phyloP scores from a whole-genome alignment of 2,113 vertebrate genomes.

The Microcebus ravelobensis region DNA sequence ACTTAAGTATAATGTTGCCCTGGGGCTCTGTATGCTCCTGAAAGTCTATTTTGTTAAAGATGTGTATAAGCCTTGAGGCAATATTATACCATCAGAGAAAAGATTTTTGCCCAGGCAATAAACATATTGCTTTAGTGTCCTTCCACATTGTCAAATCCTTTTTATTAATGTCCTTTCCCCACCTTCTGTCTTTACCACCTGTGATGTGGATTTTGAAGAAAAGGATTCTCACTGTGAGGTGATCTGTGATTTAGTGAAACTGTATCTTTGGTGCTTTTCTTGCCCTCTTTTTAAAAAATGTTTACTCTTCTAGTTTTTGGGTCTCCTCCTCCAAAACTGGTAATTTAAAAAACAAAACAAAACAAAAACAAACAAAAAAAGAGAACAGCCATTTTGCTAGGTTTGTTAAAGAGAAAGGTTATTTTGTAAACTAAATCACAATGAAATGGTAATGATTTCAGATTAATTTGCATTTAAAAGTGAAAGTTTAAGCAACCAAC shows the following conservation, averaged over 20 bases:
- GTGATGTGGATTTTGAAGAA: not conserved
- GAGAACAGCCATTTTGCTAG: not conserved
- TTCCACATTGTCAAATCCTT: not conserved
- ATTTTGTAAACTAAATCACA: constrained; percentile 29
- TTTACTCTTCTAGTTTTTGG: not conserved
- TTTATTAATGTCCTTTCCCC: not conserved
- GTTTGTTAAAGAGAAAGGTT: not conserved
- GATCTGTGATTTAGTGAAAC: not conserved
- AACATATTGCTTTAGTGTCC: not conserved
- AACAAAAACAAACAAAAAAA: too few species aligned
- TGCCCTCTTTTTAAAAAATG: not conserved
- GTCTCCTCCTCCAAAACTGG: too few species aligned
- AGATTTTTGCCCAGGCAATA: not conserved
- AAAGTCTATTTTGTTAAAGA: not conserved
- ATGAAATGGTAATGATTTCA: not conserved
- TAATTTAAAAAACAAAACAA: too few species aligned
- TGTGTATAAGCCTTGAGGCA: not conserved
- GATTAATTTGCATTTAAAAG: constrained; percentile 7
- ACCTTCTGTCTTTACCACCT: not conserved
- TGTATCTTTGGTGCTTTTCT: not conserved
- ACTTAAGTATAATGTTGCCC: constrained; percentile 18
- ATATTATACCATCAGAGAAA: not conserved
- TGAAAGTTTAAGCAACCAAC: not conserved
- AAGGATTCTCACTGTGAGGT: not conserved
- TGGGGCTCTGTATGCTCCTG: not conserved